These are phyloP conservation scores for Pygoscelis adeliae DNA, from an alignment of 2,113 vertebrate genomes.

Conservation along the genomic window DNA sequence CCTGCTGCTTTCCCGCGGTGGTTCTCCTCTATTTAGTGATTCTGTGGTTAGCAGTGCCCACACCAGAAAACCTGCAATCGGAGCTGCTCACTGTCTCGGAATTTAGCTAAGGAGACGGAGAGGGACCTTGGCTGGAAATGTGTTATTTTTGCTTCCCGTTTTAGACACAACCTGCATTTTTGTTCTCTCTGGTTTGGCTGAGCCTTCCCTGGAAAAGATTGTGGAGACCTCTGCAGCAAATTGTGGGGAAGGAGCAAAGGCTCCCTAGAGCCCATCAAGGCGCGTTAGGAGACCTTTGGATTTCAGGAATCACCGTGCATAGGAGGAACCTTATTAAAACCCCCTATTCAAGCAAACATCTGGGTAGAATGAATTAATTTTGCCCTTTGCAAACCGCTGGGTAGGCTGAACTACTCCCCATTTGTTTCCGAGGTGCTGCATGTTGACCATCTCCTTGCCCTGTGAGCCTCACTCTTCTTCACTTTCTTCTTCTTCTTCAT, in stretches of 20 bases:
- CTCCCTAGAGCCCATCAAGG: background rate
- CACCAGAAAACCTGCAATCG: background rate
- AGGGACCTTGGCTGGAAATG: background rate
- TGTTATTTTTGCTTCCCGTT: background rate
- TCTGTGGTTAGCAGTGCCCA: background rate
- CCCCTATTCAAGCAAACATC: background rate
- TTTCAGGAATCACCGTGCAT: background rate
- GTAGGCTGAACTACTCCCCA: background rate
- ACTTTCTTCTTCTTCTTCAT: background rate
- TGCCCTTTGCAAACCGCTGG: background rate
- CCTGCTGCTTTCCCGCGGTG: background rate
- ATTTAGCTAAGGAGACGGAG: background rate
- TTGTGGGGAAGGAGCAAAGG: background rate
- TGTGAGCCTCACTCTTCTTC: background rate
- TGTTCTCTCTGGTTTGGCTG: background rate
- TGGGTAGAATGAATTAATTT: background rate
- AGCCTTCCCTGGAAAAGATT: background rate
- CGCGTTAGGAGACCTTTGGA: accelerated
- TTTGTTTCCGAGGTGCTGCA: background rate
- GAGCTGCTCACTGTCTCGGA: background rate
- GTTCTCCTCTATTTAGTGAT: background rate
- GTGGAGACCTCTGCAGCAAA: background rate
- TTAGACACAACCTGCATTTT: background rate
- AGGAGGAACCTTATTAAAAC: background rate
- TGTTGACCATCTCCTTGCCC: background rate